Conservation (phyloP, 2,888 invertebrate species). For the Branchipolynoe longqiensis region DNA sequence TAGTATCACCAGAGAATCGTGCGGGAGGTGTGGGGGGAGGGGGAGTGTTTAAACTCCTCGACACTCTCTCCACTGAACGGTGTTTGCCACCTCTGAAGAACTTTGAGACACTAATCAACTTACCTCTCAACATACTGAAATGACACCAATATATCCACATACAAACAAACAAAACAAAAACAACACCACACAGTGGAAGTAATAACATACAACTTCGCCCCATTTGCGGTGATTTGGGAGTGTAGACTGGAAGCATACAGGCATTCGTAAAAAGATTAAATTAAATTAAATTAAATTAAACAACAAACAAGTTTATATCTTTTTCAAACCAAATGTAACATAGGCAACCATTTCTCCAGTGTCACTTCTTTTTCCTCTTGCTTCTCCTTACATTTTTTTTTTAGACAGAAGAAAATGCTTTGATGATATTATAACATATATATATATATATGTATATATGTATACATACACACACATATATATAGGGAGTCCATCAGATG, state of each 20-base stretch:
- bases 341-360: not conserved
- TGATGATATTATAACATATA: not conserved
- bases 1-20: constrained; percentile 24
- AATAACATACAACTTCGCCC: not conserved
- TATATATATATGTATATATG: too few species aligned
- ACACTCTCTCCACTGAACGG: not conserved
- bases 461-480: too few species aligned
- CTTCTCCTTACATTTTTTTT: too few species aligned
- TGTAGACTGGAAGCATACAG: not conserved
- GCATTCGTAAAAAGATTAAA: constrained; percentile 17
- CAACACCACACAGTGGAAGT: constrained; percentile 8
- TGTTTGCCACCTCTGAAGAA: constrained; percentile 7
- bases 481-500: constrained; percentile 29
- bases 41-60: too few species aligned
- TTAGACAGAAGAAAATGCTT: constrained; percentile 15
- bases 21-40: not conserved
- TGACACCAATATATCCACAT: constrained; percentile 21
- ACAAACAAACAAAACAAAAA: not conserved
- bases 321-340: constrained; percentile 9
- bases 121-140: not conserved
- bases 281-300: too few species aligned
- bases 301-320: too few species aligned
- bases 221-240: not conserved
- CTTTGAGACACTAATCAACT: constrained; percentile 10
- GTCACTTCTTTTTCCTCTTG: too few species aligned